Percentiles rank a stretch among this genome's conserved stretches.
These are phyloP conservation scores for Caenorhabditis sp. DNA, from an alignment of 2,888 invertebrate genomes.

Conservation along the genomic window DNA sequence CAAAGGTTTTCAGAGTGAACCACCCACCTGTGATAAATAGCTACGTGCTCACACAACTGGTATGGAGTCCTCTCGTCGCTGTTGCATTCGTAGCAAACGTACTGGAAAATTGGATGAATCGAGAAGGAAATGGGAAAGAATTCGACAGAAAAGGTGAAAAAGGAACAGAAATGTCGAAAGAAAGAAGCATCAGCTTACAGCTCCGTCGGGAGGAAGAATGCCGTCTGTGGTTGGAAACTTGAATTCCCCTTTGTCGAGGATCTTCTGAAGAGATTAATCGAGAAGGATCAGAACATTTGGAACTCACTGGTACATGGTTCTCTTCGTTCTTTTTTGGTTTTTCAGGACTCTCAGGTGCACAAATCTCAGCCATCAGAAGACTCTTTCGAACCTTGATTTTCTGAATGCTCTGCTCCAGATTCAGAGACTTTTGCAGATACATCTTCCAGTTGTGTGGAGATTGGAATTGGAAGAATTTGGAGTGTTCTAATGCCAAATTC, in stretches of 20 bases:
- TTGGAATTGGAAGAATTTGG: background rate
- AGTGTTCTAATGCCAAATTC: background rate
- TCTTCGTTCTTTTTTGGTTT: slow-evolving; percentile 1
- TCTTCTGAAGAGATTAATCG: background rate
- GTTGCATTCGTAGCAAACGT: slow-evolving; percentile 39
- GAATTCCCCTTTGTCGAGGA: background rate
- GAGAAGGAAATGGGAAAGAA: background rate
- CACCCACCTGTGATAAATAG: slow-evolving; percentile 39
- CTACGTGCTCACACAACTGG: slow-evolving; percentile 54
- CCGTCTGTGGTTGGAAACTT: background rate
- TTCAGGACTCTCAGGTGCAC: background rate
- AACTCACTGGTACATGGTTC: background rate
- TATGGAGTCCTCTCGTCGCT: slow-evolving; percentile 25
- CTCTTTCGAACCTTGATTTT: slow-evolving; percentile 24
- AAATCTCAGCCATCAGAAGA: slow-evolving; percentile 32
- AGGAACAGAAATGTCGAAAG: background rate
- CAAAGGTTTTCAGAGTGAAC: too few species aligned
- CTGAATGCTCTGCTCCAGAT: slow-evolving; percentile 22
- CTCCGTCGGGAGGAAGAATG: slow-evolving; percentile 19
- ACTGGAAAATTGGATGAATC: slow-evolving; percentile 17
- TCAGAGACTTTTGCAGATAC: slow-evolving; percentile 10
- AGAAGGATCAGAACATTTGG: background rate
- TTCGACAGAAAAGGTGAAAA: background rate
- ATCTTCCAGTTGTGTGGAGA: background rate
- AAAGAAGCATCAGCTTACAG: slow-evolving; percentile 22